A percentile compares a stretch with the other conserved stretches of the same genome.
Conservation (phyloP, 2,797 vertebrate genomes). For the Sebastes trivittatus region DNA sequence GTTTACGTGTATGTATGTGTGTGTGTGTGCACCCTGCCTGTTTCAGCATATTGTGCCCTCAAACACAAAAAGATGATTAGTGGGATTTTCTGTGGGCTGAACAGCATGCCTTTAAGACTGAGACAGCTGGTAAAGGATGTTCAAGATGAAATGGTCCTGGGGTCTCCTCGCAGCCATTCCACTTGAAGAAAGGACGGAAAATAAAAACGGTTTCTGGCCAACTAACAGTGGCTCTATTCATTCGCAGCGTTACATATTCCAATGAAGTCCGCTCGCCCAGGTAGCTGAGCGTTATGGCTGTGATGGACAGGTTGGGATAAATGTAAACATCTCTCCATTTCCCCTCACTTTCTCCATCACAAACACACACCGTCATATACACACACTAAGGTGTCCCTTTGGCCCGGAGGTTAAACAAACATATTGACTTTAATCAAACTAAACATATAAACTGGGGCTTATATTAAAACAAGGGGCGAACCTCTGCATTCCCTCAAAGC, state of each 20-base stretch:
- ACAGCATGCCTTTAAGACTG: conserved; percentile 84
- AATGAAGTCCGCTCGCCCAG: conserved; percentile 47
- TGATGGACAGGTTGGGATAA: conserved; percentile 51
- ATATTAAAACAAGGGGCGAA: conserved; percentile 76
- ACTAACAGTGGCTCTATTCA: conserved; percentile 33
- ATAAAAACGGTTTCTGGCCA: conserved; percentile 55
- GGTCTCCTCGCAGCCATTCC: conserved; percentile 77
- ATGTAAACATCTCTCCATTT: conserved; percentile 29
- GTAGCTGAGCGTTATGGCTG: conserved; percentile 15
- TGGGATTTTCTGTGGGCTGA: conserved; percentile 81
- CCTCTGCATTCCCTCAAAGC: conserved; percentile 76
- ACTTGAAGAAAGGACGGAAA: conserved; percentile 74
- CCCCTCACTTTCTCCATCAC: conserved; percentile 1
- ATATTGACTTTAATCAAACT: conserved; percentile 80
- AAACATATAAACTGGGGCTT: conserved; percentile 69
- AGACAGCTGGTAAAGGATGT: conserved; percentile 85
- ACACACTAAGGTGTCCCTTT: conserved; percentile 54
- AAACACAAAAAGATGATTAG: conserved; percentile 87
- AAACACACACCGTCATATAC: neutral
- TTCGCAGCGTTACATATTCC: conserved; percentile 44
- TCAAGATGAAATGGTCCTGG: conserved; percentile 78
- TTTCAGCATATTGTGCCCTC: conserved; percentile 85
- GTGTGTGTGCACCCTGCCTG: conserved; percentile 73
- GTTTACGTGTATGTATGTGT: conserved; percentile 34
- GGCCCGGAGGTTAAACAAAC: conserved; percentile 74